Conservation (phyloP, 2,797 vertebrate species). For the Loriculus beryllinus region DNA sequence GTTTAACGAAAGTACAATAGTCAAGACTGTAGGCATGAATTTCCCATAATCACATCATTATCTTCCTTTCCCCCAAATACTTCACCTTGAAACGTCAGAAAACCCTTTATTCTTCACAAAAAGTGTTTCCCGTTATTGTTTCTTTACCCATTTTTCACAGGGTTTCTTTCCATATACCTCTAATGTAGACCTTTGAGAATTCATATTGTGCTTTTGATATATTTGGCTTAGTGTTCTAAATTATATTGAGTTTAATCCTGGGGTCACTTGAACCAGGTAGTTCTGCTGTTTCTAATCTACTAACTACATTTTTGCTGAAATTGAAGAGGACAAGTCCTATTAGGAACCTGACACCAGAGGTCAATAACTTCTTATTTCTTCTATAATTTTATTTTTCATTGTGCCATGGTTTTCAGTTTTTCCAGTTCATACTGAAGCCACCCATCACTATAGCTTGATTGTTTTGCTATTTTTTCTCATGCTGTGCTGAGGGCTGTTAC, state of each 20-base stretch:
- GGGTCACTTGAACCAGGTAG: constrained; percentile 71
- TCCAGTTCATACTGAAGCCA: constrained; percentile 66
- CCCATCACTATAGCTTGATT: constrained; percentile 34
- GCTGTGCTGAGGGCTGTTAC: constrained; percentile 1
- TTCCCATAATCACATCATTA: neutral
- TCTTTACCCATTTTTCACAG: neutral
- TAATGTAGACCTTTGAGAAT: constrained; percentile 63
- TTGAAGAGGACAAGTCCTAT: constrained; percentile 71
- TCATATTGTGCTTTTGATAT: constrained; percentile 54
- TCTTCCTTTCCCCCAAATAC: neutral
- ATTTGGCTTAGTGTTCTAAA: constrained; percentile 67
- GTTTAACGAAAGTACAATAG: neutral
- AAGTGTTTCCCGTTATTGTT: constrained; percentile 21
- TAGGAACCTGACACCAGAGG: constrained; percentile 73
- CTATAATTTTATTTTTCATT: constrained; percentile 74
- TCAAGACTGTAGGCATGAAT: neutral
- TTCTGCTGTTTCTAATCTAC: constrained; percentile 76
- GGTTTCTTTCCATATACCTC: neutral
- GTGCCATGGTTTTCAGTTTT: constrained; percentile 63
- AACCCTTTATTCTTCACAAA: neutral
- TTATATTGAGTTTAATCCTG: constrained; percentile 72
- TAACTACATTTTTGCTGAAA: constrained; percentile 74
- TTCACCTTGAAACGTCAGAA: neutral
- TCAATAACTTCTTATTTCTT: constrained; percentile 76
- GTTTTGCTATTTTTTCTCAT: constrained; percentile 44